Base-by-base conservation (phyloP, 2,888 invertebrate species). In the Aphidius colemani region DNA sequence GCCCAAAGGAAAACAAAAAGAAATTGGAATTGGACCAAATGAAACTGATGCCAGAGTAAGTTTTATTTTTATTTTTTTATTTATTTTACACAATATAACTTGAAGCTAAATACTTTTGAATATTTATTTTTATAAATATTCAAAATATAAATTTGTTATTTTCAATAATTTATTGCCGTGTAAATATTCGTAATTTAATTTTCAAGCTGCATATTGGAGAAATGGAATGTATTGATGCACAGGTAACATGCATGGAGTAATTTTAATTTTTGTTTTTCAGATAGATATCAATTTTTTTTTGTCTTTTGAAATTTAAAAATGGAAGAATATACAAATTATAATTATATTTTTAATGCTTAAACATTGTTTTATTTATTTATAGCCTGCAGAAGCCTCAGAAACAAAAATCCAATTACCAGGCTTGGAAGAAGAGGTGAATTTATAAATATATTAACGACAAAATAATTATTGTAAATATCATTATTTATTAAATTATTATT, bases 341-440 rank as follows among this genome's bases (percentile, higher is more conserved):
- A 65, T 69, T 66, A 61, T 66, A 66, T 67, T 63, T 64, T 43
- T 41, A 65, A 51, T 11, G 39, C 66, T 46, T 64, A 53, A 46
- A 63, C 43, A 67, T 39, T 55, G 57, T 11, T 18, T 7, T 55
- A 57, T 61, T 60, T 59, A 63, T 66, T 76, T 75, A 8, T 85
- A 91, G 91, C 91, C 91, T 10, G 90, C 90, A 7, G 90, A 91
- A 84, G 91, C 91, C n/a, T 89, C 90, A 4, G 91, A 91, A 74
- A 91, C 92, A 13, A 89, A 90, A 81, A 91, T 92, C 74, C 89
- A 89, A 76, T 84, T 92, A 69, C 91, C 91, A 11, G 90, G 90
- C 40, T 84, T 92, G 67, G 90, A 86, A 67, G 87, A 87, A 57
- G 85, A 85, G 66, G 84, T 84, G 70, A 70, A 71, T 71, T 67